Evolutionary conservation across 2,113 vertebrate genomes (phyloP).

Genomic region (Prochilodus magdalenae): DNA sequence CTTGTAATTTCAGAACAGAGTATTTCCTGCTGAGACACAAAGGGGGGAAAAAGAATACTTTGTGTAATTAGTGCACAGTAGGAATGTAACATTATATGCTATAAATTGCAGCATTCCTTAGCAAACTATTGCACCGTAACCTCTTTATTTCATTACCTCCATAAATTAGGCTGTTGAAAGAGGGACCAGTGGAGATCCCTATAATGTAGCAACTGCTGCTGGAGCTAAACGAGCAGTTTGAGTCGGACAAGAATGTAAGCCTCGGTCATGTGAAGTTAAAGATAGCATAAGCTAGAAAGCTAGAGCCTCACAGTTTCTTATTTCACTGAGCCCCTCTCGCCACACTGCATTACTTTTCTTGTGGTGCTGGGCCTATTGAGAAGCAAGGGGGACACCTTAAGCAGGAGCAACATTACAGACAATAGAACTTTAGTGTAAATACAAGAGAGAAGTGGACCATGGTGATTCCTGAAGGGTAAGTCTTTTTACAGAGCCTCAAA

Average conservation of each 20-base stretch:
- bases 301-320: constrained; percentile 82
- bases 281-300: constrained; percentile 88
- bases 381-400: not conserved
- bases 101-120: not conserved
- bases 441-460: constrained; percentile 66
- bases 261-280: constrained; percentile 95
- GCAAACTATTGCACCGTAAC: not conserved
- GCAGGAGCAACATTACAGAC: constrained; percentile 44
- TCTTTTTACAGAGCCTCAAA: constrained; percentile 42
- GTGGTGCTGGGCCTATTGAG: constrained; percentile 47
- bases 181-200: constrained; percentile 69
- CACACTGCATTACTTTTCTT: constrained; percentile 66
- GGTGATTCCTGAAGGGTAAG: constrained; percentile 85
- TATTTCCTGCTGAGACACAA: no score
- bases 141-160: not conserved
- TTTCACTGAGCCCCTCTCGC: constrained; percentile 72
- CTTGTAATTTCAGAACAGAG: no score
- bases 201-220: constrained; percentile 76
- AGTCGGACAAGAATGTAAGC: constrained; percentile 92
- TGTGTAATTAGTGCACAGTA: no score
- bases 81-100: not conserved
- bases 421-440: constrained; percentile 25
- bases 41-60: no score
- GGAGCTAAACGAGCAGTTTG: constrained; percentile 81
- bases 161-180: not conserved